Evolutionary conservation across 2,797 vertebrate genomes (phyloP), one percentile per base, ranked within the genome.

Genomic region (Remorina albescens): DNA sequence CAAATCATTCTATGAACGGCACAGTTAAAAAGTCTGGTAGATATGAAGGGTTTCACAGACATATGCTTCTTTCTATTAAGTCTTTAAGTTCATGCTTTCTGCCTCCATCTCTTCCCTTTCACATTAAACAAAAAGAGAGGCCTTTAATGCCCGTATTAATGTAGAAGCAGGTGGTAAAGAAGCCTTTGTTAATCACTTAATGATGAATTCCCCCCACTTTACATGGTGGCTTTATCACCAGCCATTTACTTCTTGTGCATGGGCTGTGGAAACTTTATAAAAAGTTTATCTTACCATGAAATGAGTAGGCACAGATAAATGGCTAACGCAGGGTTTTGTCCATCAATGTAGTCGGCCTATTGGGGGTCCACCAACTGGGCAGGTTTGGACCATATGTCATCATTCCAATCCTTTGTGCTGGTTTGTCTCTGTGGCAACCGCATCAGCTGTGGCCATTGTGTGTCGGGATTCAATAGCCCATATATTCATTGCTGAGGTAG

Each of bases 301-400:
- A 83, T 95, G 95, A 95, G 95, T 92, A 88, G 86, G 90, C 93
- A 86, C 77, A 69, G 90, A 93, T 95, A 94, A 96, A 92, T 94
- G 91, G 91, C 88, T 86, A 88, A 91, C 89, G 91, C 59, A 56
- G 83, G 92, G 89, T 94, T 95, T 95, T 95, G 94, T 95, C 93
- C 71, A 65, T 87, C 89, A 91, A 88, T 92, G 87, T 92, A 91
- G 93, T 93, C 88, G 59, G 88, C 79, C 95, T 93, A 90, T 94
- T 94, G 95, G 94, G 92, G 94, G 91, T 93, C 94, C 92, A 84
- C 86, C 77, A 88, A 91, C 87, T 82, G 83, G 95, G 96, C 96
- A 96, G 94, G 94, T 91, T 93, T 74, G 75, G 95, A 96, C 96
- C 96, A 96, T 96, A 98, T 97, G 96, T 96, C 96, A 96, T 96